Evolutionary conservation across 2,888 invertebrate species (phyloP), one percentile per base, ranked within the genome.

Genomic region (Cacoxenus indagator): DNA sequence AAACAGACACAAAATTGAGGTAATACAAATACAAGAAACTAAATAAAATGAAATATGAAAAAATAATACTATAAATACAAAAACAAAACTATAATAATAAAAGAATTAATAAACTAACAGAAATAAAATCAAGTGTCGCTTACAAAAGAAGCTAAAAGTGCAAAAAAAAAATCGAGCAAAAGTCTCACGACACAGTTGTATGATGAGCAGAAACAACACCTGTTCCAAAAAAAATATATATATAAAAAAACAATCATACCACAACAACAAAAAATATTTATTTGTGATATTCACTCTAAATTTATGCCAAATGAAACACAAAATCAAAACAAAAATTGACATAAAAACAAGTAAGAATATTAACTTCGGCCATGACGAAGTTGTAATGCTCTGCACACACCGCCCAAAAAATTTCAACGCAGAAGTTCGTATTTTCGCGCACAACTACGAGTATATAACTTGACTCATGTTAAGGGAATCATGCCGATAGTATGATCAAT

Each of bases 151-250:
- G 17, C 43, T 59, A 59, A 43, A 62, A 24, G 17, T 19, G 48
- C n/a, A 9, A 48, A 48, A 48, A 68, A 55, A 45, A 68, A 73
- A 64, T 65, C 31, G 45, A 51, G 51, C 68, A 70, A 82, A 76
- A 80, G 77, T 78, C 78, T 82, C 78, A 78, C 78, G 78, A 80
- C 82, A 17, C 5, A 9, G 9, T 14, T 19, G n/a, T 48, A n/a
- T 48, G 48, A 48, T 48, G 6, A 76, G 79, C 72, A 31, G 45
- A 65, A 59, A 57, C 11, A 64, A 67, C 70, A 76, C 67, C 71
- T 71, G 78, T 69, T 64, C 61, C 45, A n/a, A 71, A 46, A 26
- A 31, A 31, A 22, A 29, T 26, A 43, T 9, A 29, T 11, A 37
- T 45, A 37, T 11, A 59, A 19, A 37, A 37, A 62, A 62, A 22